Base-by-base conservation (phyloP, 2,797 vertebrate genomes). In the Dryobates pubescens region DNA sequence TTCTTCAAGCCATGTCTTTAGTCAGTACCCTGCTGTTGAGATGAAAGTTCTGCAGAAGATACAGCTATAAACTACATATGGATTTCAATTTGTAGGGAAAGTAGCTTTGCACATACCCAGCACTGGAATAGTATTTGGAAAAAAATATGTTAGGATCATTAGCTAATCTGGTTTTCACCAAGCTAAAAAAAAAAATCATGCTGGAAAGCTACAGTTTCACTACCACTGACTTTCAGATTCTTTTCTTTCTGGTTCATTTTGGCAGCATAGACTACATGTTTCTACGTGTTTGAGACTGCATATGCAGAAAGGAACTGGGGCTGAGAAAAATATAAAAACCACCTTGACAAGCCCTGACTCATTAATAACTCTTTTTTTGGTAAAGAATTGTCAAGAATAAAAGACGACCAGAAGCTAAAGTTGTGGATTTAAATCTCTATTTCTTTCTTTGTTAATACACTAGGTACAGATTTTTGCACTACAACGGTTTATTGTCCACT, bases 241-340 rank as follows among this genome's bases (percentile, higher is more conserved):
- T 57, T 83, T 81, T 76, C 53, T 84, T 92, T 83, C 74, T 71
- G 26, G 30, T 82, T 94, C 45, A 38, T 92, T 91, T 93, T 93
- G 45, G 84, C 67, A 78, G 27, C 34, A 34, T 27, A 89, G 59
- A 76, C 68, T 86, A 87, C 94, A 85, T 73, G 59, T 86, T 93
- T 91, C 68, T 86, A 85, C 93, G 85, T 73, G 62, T 86, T 93
- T 92, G 78, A 91, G 51, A 85, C 15, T 72, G 11, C 89, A 53
- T 75, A 34, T 47, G n/a, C 67, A 62, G n/a, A 34, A 83, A 86
- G 13, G 45, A 90, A 76, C 56, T 36, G 18, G 36, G 87, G 45
- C 64, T 91, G 75, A 88, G 49, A 73, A 92, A 89, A 95, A 56
- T 70, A 68, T 63, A 77, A 72, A 83, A 77, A 84, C 45, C 26